Conservation (phyloP, 2,113 vertebrate species). For the Chionodraco myersi region DNA sequence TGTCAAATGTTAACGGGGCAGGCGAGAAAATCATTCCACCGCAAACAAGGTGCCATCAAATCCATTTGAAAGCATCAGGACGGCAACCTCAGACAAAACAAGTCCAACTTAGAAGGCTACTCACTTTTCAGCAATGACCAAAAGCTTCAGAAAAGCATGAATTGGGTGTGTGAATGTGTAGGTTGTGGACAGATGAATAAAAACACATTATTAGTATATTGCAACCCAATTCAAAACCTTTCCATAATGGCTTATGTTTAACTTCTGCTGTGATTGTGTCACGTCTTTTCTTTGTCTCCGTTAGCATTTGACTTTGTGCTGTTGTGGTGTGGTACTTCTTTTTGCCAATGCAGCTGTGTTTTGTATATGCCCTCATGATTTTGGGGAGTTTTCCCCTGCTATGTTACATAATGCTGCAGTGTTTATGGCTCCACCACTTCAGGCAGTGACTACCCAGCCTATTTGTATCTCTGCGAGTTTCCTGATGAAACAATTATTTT, state of each 20-base stretch:
- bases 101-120: not conserved
- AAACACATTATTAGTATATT: not conserved
- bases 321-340: not conserved
- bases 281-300: not conserved
- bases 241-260: not conserved
- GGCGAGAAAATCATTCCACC: not conserved
- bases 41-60: slow-evolving; percentile 24
- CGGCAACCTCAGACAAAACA: slow-evolving; percentile 12
- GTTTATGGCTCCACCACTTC: slow-evolving; percentile 6
- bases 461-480: not conserved
- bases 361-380: slow-evolving; percentile 18
- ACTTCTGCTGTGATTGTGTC: not conserved
- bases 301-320: not conserved
- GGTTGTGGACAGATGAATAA: not conserved
- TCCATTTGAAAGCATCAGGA: slow-evolving; percentile 6
- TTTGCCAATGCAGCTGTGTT: slow-evolving; percentile 2
- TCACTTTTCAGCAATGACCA: not conserved
- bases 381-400: not conserved
- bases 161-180: not conserved
- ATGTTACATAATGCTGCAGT: slow-evolving; percentile 37
- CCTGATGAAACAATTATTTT: not conserved
- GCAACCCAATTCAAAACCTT: no score
- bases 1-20: slow-evolving; percentile 18
- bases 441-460: slow-evolving; percentile 10
- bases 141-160: not conserved